Evolutionary conservation across 2,888 invertebrate species (phyloP).

Genomic region (Chymomyza caudatula): DNA sequence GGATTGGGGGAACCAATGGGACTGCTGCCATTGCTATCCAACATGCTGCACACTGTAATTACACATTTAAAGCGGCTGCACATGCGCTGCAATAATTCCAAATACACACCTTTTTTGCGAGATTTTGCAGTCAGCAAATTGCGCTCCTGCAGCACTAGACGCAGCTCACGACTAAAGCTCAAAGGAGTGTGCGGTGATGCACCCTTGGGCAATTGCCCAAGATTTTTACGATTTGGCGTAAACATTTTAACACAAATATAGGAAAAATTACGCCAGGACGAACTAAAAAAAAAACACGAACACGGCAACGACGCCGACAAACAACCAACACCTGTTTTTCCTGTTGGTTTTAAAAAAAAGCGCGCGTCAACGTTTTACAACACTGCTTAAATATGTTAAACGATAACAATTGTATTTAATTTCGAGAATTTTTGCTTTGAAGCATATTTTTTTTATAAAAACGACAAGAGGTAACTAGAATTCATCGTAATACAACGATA

Average conservation of each 20-base stretch:
- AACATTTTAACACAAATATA: constrained; percentile 57
- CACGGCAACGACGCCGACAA: constrained; percentile 51
- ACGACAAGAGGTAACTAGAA: no score
- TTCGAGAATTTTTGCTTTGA: no score
- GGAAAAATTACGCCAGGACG: constrained; percentile 23
- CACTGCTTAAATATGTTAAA: no score
- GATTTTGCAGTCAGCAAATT: constrained; percentile 82
- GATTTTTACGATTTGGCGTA: constrained; percentile 62
- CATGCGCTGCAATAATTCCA: not conserved
- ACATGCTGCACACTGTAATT: constrained; percentile 79
- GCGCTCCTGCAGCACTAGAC: constrained; percentile 81
- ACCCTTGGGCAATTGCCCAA: constrained; percentile 5
- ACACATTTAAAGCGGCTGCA: not conserved
- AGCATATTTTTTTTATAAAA: no score
- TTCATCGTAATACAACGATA: no score
- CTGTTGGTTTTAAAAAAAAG: constrained; percentile 44
- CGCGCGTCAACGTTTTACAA: not conserved
- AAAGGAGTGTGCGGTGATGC: constrained; percentile 76
- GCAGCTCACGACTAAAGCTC: constrained; percentile 81
- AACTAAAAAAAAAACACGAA: not conserved
- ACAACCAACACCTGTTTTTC: constrained; percentile 53
- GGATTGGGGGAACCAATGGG: constrained; percentile 62
- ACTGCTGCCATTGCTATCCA: constrained; percentile 76
- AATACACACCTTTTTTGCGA: constrained; percentile 79
- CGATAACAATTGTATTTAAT: no score